Evolutionary conservation across 92 coral and sea anemone species (phyloP), one percentile per base, ranked within the genome.

Genomic region (Scolanthus callimorphus): DNA sequence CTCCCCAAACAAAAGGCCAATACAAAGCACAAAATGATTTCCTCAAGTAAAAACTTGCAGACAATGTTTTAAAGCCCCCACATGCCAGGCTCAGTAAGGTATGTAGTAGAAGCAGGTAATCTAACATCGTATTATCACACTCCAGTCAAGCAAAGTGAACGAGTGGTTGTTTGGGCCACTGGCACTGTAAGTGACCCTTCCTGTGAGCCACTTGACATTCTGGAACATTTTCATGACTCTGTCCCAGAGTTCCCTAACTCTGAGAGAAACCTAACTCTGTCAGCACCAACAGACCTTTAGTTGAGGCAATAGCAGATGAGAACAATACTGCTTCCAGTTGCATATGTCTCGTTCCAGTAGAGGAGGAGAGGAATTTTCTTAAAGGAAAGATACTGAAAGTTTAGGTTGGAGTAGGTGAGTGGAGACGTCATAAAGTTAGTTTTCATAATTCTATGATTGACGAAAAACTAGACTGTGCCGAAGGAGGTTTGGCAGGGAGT

Each of bases 171-270:
- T 22, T 17, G 27, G 21, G 49, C 17, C 24, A 46, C 29, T 17
- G 50, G n/a, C n/a, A n/a, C n/a, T n/a, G n/a, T 41, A 34, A 25
- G 62, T 29, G 53, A 60, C 48, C 66, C 53, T 9, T 60, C 66
- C 17, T 60, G 66, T 38, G 51, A 62, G 31, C 69, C 69, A 22
- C 21, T 62, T 29, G 23, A 62, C 47, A 47, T 46, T 22, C 29
- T 62, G 30, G 34, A 45, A 17, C 41, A 47, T 62, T 62, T 20
- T 48, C 44, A 20, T 45, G 39, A 44, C 26, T 45, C 69, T 44
- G 39, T 44, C 20, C 39, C 69, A 12, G 56, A 62, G 39, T 62
- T 43, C 46, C 39, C 69, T 17, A 19, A 39, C 4, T 39, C 55
- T 11, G 47, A 60, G 52, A 60, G 27, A 21, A 12, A 23, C 66